phyloP scores from a whole-genome alignment of 2,113 vertebrate species.

The Seriola rivoliana region DNA sequence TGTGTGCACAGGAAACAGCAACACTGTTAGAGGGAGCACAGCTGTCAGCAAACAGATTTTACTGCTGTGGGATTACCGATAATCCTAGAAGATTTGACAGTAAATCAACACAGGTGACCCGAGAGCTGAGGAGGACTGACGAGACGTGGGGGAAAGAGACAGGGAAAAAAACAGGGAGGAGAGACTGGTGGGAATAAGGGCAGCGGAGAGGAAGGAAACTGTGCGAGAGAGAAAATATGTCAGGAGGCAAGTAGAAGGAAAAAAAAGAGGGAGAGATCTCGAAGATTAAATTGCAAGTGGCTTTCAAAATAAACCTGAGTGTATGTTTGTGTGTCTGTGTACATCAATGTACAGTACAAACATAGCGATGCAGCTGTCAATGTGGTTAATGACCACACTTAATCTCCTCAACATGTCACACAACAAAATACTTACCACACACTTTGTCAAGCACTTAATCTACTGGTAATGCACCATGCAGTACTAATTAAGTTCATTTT shows the following conservation, averaged over 20 bases:
- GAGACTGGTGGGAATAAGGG: constrained; percentile 23
- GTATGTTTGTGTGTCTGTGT: neutral
- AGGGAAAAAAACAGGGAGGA: neutral
- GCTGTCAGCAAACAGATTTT: constrained; percentile 83
- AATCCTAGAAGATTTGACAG: constrained; percentile 85
- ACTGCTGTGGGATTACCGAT: constrained; percentile 80
- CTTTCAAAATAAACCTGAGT: constrained; percentile 20
- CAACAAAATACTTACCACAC: constrained; percentile 29
- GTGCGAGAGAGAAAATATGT: constrained; percentile 11
- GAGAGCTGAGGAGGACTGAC: constrained; percentile 34
- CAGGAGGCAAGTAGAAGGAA: constrained; percentile 19
- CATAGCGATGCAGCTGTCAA: constrained; percentile 33
- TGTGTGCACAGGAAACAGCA: constrained; percentile 68
- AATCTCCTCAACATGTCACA: constrained; percentile 48
- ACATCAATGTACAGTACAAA: neutral
- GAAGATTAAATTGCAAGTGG: constrained; percentile 40
- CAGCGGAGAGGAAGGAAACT: neutral
- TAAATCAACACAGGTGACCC: constrained; percentile 83
- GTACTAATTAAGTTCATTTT: neutral
- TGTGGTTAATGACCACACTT: constrained; percentile 20
- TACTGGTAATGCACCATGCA: constrained; percentile 1
- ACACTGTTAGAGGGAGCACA: constrained; percentile 75
- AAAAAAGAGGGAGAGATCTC: constrained; percentile 6
- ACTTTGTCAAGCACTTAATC: constrained; percentile 42
- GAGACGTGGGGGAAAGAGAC: neutral